Evolutionary conservation across 2,113 vertebrate species (phyloP).

Genomic region (Otolemur garnettii): DNA sequence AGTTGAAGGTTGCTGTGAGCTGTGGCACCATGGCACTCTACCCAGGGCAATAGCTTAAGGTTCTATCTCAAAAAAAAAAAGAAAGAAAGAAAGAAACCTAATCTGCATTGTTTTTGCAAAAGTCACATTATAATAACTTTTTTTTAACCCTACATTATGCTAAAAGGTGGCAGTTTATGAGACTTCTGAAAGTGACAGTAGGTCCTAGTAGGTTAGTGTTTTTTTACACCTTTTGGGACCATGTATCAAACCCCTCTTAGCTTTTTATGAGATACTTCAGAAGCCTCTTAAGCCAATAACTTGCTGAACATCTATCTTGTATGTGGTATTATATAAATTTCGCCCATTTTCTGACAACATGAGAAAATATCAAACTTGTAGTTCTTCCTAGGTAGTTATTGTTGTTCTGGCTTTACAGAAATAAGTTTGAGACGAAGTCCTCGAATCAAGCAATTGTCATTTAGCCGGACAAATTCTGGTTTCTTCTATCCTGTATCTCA

Average conservation of each 20-base stretch:
- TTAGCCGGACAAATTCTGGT: slow-evolving; percentile 89
- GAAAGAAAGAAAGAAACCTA: background rate
- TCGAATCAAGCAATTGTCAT: slow-evolving; percentile 90
- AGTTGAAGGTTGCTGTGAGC: no score
- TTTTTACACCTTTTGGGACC: background rate
- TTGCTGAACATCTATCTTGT: background rate
- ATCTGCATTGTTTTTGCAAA: background rate
- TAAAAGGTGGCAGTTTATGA: background rate
- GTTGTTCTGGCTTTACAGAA: slow-evolving; percentile 76
- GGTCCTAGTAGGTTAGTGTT: background rate
- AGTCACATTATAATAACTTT: background rate
- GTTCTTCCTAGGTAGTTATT: background rate
- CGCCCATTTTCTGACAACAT: background rate
- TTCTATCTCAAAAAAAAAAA: no score
- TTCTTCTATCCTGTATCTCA: slow-evolving; percentile 90
- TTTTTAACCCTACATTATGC: background rate
- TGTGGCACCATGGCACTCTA: no score
- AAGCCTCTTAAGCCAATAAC: background rate
- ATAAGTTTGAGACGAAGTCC: slow-evolving; percentile 93
- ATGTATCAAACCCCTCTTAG: background rate
- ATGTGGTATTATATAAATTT: background rate
- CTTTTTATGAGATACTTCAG: background rate
- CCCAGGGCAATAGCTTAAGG: no score
- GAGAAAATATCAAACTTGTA: background rate
- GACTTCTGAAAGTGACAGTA: background rate